These are phyloP conservation scores for Pharmacophagus antenor DNA, from an alignment of 2,888 invertebrate species.

Conservation along the genomic window DNA sequence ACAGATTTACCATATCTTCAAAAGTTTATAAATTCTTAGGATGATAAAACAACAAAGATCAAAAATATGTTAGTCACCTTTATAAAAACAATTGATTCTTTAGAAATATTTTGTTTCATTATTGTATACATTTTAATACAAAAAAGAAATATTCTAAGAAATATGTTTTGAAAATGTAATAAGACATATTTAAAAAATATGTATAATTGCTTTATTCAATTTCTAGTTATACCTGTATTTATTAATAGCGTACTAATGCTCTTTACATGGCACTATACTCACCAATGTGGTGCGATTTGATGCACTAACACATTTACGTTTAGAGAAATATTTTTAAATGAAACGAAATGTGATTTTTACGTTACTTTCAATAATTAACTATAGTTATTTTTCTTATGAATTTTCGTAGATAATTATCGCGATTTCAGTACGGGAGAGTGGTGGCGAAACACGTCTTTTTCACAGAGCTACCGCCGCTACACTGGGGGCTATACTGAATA, in stretches of 20 bases:
- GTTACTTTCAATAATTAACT: not conserved
- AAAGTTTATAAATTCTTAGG: too few relatives aligned
- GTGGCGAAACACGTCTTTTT: constrained; percentile 44
- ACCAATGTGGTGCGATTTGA: constrained; percentile 44
- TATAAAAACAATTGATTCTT: too few relatives aligned
- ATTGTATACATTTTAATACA: too few relatives aligned
- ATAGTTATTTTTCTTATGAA: constrained; percentile 1
- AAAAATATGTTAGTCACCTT: too few relatives aligned
- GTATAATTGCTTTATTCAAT: not conserved
- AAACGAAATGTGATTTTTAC: not conserved
- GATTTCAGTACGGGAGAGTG: constrained; percentile 22
- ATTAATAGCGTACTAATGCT: constrained; percentile 34
- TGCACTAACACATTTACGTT: constrained; percentile 37
- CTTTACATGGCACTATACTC: constrained; percentile 44
- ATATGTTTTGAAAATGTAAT: not conserved
- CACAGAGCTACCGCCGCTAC: constrained; percentile 47
- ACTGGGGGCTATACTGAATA: constrained; percentile 47
- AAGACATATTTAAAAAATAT: not conserved
- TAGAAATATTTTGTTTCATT: too few relatives aligned
- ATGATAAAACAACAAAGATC: too few relatives aligned
- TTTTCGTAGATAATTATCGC: not conserved
- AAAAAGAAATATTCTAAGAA: too few relatives aligned
- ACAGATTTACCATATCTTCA: too few relatives aligned
- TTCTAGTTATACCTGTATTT: constrained; percentile 4
- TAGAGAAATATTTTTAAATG: not conserved